Evolutionary conservation across 2,797 vertebrate genomes (phyloP).

Genomic region (Sebastes trivittatus): DNA sequence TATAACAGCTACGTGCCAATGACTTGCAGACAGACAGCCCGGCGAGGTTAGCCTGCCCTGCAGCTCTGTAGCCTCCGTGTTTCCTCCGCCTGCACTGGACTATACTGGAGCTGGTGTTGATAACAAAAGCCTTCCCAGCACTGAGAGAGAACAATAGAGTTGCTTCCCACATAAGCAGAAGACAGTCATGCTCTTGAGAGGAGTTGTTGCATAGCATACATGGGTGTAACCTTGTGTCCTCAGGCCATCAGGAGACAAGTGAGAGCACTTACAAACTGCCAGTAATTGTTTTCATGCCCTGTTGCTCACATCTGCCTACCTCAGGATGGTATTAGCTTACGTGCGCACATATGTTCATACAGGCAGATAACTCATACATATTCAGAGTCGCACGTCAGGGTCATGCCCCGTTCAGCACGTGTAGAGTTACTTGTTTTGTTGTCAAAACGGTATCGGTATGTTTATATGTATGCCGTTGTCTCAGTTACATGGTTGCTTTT

Average conservation of each 20-base stretch:
- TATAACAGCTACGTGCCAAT: constrained; percentile 69
- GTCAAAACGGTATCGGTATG: constrained; percentile 34
- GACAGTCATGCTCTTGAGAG: constrained; percentile 52
- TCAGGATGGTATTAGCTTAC: constrained; percentile 67
- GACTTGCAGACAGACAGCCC: constrained; percentile 60
- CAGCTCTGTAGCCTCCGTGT: constrained; percentile 21
- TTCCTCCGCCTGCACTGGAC: neutral
- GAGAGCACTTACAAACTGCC: constrained; percentile 68
- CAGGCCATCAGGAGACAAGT: constrained; percentile 56
- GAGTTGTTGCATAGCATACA: constrained; percentile 54
- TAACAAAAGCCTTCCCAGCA: neutral
- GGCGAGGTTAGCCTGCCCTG: constrained; percentile 35
- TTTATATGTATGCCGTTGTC: constrained; percentile 39
- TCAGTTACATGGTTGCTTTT: constrained; percentile 40
- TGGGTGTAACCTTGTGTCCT: constrained; percentile 53
- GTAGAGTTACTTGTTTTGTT: constrained; percentile 62
- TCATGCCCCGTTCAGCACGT: constrained; percentile 28
- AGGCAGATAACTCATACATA: constrained; percentile 43
- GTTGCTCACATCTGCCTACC: constrained; percentile 66
- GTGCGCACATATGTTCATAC: constrained; percentile 45
- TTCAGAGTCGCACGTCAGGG: neutral
- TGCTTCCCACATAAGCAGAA: constrained; percentile 18
- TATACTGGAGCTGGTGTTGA: neutral
- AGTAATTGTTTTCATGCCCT: constrained; percentile 66
- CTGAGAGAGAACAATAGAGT: constrained; percentile 21